Percentiles rank a stretch among this genome's conserved stretches.
Conservation (phyloP, 2,888 invertebrate species). For the Lasioglossum villosulum region DNA sequence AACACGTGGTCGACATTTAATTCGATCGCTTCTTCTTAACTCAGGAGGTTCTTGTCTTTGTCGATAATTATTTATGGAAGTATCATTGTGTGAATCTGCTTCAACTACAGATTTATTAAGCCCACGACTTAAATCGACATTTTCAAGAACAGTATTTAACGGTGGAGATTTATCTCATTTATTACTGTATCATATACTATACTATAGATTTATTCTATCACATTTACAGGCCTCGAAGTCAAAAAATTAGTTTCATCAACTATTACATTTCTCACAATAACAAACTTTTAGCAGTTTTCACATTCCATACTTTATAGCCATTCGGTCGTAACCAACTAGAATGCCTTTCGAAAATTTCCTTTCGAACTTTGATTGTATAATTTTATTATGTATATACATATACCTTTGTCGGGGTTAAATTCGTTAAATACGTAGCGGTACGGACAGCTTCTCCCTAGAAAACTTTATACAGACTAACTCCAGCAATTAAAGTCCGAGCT, state of each 20-base stretch:
- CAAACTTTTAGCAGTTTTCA: slow-evolving; percentile 22
- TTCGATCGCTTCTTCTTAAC: too few relatives aligned
- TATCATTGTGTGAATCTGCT: background rate
- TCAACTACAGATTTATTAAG: slow-evolving; percentile 6
- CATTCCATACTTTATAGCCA: slow-evolving; percentile 22
- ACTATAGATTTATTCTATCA: too few relatives aligned
- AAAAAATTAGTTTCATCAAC: slow-evolving; percentile 29
- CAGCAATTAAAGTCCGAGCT: background rate
- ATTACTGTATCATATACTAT: too few relatives aligned
- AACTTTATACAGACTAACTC: background rate
- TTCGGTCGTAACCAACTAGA: slow-evolving; percentile 21
- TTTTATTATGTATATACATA: slow-evolving; percentile 22
- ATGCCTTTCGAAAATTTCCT: slow-evolving; percentile 10
- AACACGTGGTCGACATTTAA: too few relatives aligned
- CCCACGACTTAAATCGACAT: background rate
- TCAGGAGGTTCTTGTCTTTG: too few relatives aligned
- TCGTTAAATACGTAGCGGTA: too few relatives aligned
- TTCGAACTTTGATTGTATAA: slow-evolving; percentile 20
- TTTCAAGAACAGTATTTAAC: background rate
- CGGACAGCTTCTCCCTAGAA: too few relatives aligned
- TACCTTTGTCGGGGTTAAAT: too few relatives aligned
- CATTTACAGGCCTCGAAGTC: background rate
- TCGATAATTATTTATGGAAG: too few relatives aligned
- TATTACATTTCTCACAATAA: slow-evolving; percentile 16
- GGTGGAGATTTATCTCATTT: slow-evolving; percentile 21